Conservation (phyloP, 1,140 invertebrate species). For the Trichonephila clavata region DNA sequence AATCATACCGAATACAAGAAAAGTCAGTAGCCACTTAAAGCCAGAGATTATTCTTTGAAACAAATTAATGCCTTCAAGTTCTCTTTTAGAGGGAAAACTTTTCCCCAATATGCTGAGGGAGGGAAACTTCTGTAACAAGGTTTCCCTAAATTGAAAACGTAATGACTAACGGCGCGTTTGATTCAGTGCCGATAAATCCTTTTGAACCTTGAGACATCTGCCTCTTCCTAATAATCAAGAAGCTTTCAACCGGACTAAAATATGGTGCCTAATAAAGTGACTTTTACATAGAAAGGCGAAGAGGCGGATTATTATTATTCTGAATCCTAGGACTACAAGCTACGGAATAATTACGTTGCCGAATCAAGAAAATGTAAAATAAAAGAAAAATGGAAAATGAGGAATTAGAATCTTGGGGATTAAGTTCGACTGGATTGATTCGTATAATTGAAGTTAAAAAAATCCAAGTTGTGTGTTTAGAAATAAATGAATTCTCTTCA, state of each 20-base stretch:
- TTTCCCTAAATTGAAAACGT: constrained; percentile 50
- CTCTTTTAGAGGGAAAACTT: constrained; percentile 14
- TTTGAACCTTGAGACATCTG: constrained; percentile 29
- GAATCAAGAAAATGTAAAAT: background rate
- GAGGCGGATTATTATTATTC: constrained; percentile 31
- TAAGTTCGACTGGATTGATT: background rate
- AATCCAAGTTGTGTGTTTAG: background rate
- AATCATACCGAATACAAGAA: background rate
- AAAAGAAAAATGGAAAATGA: background rate
- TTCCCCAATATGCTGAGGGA: background rate
- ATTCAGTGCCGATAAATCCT: constrained; percentile 35
- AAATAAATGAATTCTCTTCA: background rate
- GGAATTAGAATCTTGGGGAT: constrained; percentile 12
- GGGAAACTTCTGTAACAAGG: constrained; percentile 51
- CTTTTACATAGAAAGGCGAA: constrained; percentile 34
- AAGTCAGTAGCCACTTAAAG: background rate
- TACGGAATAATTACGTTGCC: background rate
- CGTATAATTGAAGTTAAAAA: constrained; percentile 13
- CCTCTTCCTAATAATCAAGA: constrained; percentile 3
- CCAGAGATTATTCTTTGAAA: constrained; percentile 26
- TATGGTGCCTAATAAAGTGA: constrained; percentile 27
- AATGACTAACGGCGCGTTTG: constrained; percentile 45
- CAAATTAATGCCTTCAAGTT: background rate
- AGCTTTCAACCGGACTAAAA: background rate
- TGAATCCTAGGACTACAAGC: background rate